phyloP scores from a whole-genome alignment of 1,140 invertebrate genomes.

The Caenorhabditis remanei region DNA sequence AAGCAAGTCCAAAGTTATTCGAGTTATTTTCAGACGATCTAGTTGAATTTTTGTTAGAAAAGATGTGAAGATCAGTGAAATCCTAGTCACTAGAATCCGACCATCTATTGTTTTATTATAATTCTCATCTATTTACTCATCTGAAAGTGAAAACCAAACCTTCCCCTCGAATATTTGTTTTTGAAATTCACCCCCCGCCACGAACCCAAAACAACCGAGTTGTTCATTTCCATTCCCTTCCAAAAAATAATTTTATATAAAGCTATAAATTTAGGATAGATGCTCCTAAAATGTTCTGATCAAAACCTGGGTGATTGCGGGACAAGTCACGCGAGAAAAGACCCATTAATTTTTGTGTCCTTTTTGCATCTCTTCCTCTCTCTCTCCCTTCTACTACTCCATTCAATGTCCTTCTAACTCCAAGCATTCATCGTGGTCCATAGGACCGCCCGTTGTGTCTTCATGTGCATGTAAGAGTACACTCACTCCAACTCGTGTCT shows the following conservation, averaged over 20 bases:
- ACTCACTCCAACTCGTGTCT: background rate
- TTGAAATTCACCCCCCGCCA: constrained; percentile 10
- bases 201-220: constrained; percentile 8
- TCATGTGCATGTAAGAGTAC: constrained; percentile 21
- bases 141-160: constrained; percentile 6
- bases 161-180: constrained; percentile 6
- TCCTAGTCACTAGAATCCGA: too few relatives aligned
- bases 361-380: background rate
- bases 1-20: too few relatives aligned
- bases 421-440: constrained; percentile 23
- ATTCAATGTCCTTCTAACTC: constrained; percentile 41
- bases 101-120: background rate
- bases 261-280: too few relatives aligned
- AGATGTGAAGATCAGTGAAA: too few relatives aligned
- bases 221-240: constrained; percentile 2
- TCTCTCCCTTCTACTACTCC: background rate
- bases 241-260: background rate
- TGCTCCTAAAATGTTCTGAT: background rate
- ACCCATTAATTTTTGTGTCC: constrained; percentile 26
- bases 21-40: too few relatives aligned
- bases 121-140: constrained; percentile 1
- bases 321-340: constrained; percentile 27
- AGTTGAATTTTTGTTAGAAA: too few relatives aligned
- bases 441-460: constrained; percentile 42
- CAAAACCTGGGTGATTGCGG: constrained; percentile 3